Evolutionary conservation across 2,113 vertebrate genomes (phyloP).

Genomic region (Strix uralensis): DNA sequence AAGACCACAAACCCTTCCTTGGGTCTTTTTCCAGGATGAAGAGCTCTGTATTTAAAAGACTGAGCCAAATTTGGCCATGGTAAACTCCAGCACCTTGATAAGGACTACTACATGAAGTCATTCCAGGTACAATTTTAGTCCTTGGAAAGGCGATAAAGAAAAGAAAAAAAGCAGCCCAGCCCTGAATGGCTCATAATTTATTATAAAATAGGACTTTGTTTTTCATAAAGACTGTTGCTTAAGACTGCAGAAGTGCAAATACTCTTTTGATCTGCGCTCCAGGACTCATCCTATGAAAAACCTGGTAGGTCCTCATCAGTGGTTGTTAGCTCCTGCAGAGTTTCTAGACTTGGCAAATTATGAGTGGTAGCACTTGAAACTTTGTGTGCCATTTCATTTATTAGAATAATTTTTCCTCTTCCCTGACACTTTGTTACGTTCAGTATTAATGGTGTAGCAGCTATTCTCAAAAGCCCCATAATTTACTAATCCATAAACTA

Average conservation of each 20-base stretch:
- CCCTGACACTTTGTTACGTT: not conserved
- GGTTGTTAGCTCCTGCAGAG: not conserved
- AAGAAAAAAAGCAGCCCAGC: not conserved
- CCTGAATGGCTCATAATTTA: not conserved
- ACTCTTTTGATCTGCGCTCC: not conserved
- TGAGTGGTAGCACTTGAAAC: not conserved
- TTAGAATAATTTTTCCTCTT: constrained; percentile 6
- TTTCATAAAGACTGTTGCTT: not conserved
- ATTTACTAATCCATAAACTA: constrained; percentile 7
- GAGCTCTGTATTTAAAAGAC: not conserved
- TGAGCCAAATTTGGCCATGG: not conserved
- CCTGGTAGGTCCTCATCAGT: not conserved
- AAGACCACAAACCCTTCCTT: not conserved
- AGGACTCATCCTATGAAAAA: not conserved
- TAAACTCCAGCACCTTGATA: not conserved
- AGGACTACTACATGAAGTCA: not conserved
- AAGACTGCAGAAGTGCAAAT: not conserved
- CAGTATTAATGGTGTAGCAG: not conserved
- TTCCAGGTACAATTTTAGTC: not conserved
- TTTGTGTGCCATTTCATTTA: constrained; percentile 9
- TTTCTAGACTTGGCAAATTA: not conserved
- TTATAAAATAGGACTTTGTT: not conserved
- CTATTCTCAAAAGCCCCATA: not conserved
- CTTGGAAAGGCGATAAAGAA: not conserved
- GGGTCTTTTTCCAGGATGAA: not conserved